Conservation (phyloP, 2,797 vertebrate species). For the Chrysocyon brachyurus region DNA sequence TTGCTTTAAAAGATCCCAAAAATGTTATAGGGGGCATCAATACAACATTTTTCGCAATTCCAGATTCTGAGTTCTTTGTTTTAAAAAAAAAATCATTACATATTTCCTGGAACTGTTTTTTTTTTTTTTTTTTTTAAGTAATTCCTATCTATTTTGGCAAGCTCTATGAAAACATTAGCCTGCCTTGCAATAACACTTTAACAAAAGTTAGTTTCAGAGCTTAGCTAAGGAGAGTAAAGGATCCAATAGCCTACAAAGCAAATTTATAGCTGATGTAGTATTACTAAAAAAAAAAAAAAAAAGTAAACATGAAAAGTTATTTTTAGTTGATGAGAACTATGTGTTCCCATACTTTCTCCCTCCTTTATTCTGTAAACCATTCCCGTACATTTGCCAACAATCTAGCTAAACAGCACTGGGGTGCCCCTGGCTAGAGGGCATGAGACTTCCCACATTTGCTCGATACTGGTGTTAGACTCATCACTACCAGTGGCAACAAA, state of each 20-base stretch:
- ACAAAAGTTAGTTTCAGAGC: slow-evolving; percentile 52
- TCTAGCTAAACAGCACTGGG: not conserved
- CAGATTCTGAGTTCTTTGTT: slow-evolving; percentile 58
- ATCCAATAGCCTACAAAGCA: not conserved
- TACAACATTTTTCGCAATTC: slow-evolving; percentile 28
- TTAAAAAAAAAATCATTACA: slow-evolving; percentile 55
- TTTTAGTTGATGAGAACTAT: slow-evolving; percentile 50
- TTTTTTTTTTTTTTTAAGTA: not conserved
- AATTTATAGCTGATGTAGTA: slow-evolving; percentile 16
- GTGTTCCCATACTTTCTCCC: not conserved
- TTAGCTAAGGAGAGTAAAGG: slow-evolving; percentile 30
- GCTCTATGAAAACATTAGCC: slow-evolving; percentile 50
- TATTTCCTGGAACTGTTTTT: slow-evolving; percentile 62
- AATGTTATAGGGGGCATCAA: not conserved
- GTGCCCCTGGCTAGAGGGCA: not conserved
- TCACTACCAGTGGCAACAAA: not conserved
- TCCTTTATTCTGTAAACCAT: not conserved
- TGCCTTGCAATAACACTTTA: slow-evolving; percentile 15
- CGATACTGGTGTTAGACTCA: not conserved
- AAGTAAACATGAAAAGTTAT: not conserved
- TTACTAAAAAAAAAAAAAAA: not conserved
- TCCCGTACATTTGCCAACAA: not conserved
- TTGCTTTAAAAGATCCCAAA: slow-evolving; percentile 40
- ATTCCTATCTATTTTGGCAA: slow-evolving; percentile 67
- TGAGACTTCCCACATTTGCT: not conserved